Base-by-base conservation (phyloP, 2,888 invertebrate genomes). In the Phoenoteleia sp. region DNA sequence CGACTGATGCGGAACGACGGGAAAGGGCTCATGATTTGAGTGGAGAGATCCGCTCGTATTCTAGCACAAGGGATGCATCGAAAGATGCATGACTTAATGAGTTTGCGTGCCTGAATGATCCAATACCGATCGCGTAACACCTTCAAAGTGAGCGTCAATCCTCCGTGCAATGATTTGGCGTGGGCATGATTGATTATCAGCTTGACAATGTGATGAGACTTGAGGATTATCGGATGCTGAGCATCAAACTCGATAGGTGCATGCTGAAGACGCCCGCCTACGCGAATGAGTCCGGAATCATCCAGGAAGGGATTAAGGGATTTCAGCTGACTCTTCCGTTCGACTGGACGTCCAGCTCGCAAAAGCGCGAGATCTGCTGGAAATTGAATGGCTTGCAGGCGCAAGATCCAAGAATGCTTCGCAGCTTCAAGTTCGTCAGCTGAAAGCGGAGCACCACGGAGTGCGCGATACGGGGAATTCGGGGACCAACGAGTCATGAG, bases 11-110 rank as follows among this genome's bases (percentile, higher is more conserved):
- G 52, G 2, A 33, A 15, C 25, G 17, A 13, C n/a, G 66, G 74
- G 5, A 66, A 49, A 19, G 47, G 21, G n/a, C 52, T 60, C 67
- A 74, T 69, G 11, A 82, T 21, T 23, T 47, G 81, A n/a, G n/a
- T n/a, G n/a, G n/a, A n/a, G n/a, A n/a, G n/a, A 29, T 29, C n/a
- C 2, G 54, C 54, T 15, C 29, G n/a, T 2, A 54, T 27, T 3
- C 54, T 27, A 27, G 54, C 54, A 21, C 54, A 54, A 3, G 29
- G n/a, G n/a, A 54, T 29, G 17, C 54, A 54, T n/a, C n/a, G n/a
- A n/a, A n/a, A n/a, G n/a, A n/a, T n/a, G n/a, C 11, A 15, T 27
- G 17, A 5, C 27, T 15, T 27, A 29, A 7, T 0, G 54, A 54
- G n/a, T n/a, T 39, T 39, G 3, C n/a, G 7, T n/a, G 39, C 39